phyloP scores from a whole-genome alignment of 2,888 invertebrate genomes.

The Arctia plantaginis region DNA sequence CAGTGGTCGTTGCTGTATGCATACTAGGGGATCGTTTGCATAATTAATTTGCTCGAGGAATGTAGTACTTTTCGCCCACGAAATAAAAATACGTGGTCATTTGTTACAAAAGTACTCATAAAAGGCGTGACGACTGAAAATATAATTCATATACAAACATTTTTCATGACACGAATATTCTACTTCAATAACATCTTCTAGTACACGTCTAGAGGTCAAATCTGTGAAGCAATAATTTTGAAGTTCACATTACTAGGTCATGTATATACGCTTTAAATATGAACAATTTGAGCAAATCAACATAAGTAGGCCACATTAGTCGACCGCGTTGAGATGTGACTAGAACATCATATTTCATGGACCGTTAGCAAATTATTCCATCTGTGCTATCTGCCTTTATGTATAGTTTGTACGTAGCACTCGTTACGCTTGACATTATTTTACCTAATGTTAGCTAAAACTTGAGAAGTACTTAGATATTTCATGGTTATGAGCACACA shows the following conservation, averaged over 20 bases:
- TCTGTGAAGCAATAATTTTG: slow-evolving; percentile 43
- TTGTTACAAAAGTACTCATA: slow-evolving; percentile 23
- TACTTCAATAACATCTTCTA: slow-evolving; percentile 23
- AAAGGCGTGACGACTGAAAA: slow-evolving; percentile 17
- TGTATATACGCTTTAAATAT: slow-evolving; percentile 63
- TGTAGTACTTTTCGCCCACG: slow-evolving; percentile 37
- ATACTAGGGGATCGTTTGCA: slow-evolving; percentile 67
- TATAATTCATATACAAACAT: slow-evolving; percentile 15
- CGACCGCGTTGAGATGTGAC: slow-evolving; percentile 47
- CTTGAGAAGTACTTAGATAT: slow-evolving; percentile 42
- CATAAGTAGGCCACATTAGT: slow-evolving; percentile 76
- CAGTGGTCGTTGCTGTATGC: slow-evolving; percentile 41
- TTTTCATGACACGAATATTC: slow-evolving; percentile 30
- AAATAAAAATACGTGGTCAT: slow-evolving; percentile 28
- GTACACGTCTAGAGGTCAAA: slow-evolving; percentile 43
- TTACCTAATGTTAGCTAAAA: slow-evolving; percentile 33
- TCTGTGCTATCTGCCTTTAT: slow-evolving; percentile 55
- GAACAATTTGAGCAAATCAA: slow-evolving; percentile 81
- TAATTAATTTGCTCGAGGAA: slow-evolving; percentile 63
- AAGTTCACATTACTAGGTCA: slow-evolving; percentile 69
- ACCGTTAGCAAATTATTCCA: slow-evolving; percentile 61
- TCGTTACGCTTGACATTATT: slow-evolving; percentile 31
- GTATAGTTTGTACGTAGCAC: slow-evolving; percentile 48
- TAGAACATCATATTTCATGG: slow-evolving; percentile 53
- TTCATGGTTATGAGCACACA: slow-evolving; percentile 25